Evolutionary conservation across 2,797 vertebrate genomes (phyloP).

Genomic region (Lithobates pipiens): DNA sequence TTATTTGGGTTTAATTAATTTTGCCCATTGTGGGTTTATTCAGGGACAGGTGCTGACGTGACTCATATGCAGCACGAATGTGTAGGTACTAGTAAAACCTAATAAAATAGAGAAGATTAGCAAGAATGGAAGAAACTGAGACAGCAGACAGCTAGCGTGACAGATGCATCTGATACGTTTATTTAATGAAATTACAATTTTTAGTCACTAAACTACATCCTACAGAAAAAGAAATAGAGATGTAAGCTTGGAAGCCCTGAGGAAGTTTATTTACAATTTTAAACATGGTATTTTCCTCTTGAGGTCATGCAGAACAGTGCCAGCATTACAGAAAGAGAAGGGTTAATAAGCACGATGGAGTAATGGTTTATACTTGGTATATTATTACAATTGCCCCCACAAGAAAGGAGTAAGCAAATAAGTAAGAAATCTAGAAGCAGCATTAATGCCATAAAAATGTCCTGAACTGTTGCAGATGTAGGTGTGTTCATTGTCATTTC

Average conservation of each 20-base stretch:
- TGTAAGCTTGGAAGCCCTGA: neutral
- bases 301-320: neutral
- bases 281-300: conserved; percentile 17
- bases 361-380: neutral
- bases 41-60: no score
- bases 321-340: conserved; percentile 3
- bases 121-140: neutral
- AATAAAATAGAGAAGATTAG: no score
- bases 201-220: conserved; percentile 25
- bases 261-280: conserved; percentile 68
- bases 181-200: conserved; percentile 46
- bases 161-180: conserved; percentile 56
- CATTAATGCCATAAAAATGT: neutral
- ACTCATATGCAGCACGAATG: no score
- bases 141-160: conserved; percentile 7
- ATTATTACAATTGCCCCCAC: neutral
- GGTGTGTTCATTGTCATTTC: neutral
- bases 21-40: no score
- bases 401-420: neutral
- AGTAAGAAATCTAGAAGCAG: neutral
- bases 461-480: neutral
- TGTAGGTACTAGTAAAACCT: no score
- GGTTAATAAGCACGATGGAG: neutral
- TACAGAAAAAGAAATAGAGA: conserved; percentile 32
- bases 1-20: no score